Conservation (phyloP, 2,113 vertebrate species). For the Limnothrissa miodon region DNA sequence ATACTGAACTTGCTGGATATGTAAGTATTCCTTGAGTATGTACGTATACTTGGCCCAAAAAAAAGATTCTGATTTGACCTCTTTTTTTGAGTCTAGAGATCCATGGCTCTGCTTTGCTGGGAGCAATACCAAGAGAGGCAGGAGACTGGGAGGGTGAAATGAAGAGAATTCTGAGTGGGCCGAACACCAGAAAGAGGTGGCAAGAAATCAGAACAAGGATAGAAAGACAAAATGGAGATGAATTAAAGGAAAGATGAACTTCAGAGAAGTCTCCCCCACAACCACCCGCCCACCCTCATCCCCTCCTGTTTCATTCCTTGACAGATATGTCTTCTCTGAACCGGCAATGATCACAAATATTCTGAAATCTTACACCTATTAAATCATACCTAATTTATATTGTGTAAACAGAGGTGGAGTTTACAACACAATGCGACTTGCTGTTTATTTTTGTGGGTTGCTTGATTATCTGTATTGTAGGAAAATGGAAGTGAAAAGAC, state of each 20-base stretch:
- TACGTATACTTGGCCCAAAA: no score
- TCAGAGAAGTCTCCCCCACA: neutral
- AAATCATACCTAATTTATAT: neutral
- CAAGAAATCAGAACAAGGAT: neutral
- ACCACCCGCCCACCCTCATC: no score
- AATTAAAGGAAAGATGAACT: neutral
- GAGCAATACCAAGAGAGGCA: neutral
- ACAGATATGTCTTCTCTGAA: neutral
- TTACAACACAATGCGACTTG: neutral
- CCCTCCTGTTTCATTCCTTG: neutral
- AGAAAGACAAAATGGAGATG: neutral
- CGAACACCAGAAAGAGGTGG: neutral
- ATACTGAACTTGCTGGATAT: no score
- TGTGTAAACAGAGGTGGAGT: no score
- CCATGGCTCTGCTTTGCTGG: neutral
- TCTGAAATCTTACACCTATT: neutral
- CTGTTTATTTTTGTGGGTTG: neutral
- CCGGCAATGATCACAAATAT: neutral
- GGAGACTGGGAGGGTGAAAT: neutral
- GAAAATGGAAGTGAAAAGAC: neutral
- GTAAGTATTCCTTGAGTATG: no score
- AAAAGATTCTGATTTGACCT: no score
- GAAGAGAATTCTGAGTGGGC: no score
- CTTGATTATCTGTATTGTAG: neutral
- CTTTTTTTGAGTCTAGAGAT: neutral